A percentile compares a stretch with the other conserved stretches of the same genome.
These are phyloP conservation scores for Bradypus variegatus DNA, from an alignment of 2,797 vertebrate species.

Conservation along the genomic window DNA sequence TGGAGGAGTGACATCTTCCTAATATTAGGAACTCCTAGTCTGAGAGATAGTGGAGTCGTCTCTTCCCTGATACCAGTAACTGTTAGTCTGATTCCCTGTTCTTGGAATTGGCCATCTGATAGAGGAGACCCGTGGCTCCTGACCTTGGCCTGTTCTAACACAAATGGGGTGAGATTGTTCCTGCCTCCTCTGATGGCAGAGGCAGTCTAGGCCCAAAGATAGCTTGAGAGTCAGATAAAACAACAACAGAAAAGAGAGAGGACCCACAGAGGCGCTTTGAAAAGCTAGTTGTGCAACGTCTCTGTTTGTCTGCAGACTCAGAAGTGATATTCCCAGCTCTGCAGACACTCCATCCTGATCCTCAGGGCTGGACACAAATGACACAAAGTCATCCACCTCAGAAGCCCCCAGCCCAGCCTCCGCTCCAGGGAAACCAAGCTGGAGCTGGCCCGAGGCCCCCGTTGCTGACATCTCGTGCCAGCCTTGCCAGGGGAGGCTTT, in stretches of 20 bases:
- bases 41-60: not conserved
- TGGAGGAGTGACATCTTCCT: not conserved
- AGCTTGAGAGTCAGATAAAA: conserved; percentile 35
- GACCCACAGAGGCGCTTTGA: not conserved
- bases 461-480: conserved; percentile 68
- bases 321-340: conserved; percentile 17
- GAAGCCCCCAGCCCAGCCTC: conserved; percentile 10
- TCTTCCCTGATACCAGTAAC: not conserved
- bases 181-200: not conserved
- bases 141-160: not conserved
- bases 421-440: conserved; percentile 19
- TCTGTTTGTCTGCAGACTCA: not conserved
- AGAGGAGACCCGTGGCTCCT: not conserved
- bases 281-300: not conserved
- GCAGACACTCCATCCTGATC: not conserved
- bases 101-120: not conserved
- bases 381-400: not conserved
- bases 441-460: conserved; percentile 39
- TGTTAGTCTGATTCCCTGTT: not conserved
- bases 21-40: not conserved
- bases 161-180: not conserved
- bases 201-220: not conserved
- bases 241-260: not conserved
- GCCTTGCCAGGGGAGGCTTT: conserved; percentile 74
- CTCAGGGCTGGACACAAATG: conserved; percentile 6